phyloP scores from a whole-genome alignment of 2,797 vertebrate genomes.

The Microtus agrestis region DNA sequence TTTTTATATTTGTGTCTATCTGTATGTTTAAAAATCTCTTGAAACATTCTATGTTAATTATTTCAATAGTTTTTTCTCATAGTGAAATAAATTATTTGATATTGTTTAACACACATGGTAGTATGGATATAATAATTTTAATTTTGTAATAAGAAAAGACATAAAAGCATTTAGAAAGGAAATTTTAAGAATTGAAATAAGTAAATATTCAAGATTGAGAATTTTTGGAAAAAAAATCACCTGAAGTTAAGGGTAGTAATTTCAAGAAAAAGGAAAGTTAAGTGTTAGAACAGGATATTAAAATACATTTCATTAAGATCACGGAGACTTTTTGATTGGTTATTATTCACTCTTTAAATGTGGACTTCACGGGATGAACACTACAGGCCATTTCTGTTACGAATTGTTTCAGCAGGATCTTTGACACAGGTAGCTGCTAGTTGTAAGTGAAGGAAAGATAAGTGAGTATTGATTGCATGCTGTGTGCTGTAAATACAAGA shows the following conservation, averaged over 20 bases:
- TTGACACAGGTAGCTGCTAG: background rate
- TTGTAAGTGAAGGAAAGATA: conserved; percentile 2
- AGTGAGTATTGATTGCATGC: background rate
- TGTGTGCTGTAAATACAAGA: background rate
- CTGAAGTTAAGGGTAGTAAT: background rate
- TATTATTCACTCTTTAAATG: background rate
- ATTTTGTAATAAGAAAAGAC: background rate
- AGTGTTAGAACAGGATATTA: background rate
- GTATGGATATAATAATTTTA: background rate
- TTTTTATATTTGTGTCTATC: background rate
- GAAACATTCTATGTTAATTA: background rate
- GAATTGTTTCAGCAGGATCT: background rate
- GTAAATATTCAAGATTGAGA: background rate
- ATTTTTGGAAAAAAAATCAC: background rate
- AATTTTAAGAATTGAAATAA: background rate
- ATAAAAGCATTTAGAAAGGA: background rate
- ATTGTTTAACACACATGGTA: background rate
- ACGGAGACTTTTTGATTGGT: background rate
- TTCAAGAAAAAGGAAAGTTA: conserved; percentile 12
- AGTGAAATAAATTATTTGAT: background rate
- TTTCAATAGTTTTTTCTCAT: background rate
- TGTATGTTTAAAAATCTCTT: background rate
- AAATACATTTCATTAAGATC: conserved; percentile 31
- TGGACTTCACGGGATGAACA: background rate
- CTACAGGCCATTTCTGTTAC: background rate